Percentiles rank a stretch among this genome's conserved stretches.
Conservation (phyloP, 2,888 invertebrate species). For the Drosophila mettleri region DNA sequence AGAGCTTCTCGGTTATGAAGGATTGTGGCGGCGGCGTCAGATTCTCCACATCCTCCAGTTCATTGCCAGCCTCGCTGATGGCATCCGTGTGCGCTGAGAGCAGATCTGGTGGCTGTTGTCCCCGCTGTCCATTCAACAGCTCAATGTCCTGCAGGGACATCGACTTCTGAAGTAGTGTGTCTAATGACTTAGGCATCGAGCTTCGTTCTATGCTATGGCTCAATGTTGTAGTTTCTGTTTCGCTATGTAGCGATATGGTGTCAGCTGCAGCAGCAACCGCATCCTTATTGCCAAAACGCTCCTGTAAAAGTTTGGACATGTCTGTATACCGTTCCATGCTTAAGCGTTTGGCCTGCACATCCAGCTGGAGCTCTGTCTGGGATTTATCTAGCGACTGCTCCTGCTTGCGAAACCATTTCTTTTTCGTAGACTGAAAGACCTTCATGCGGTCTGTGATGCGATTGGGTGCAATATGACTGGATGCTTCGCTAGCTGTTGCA, state of each 20-base stretch:
- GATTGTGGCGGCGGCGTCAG: slow-evolving; percentile 86
- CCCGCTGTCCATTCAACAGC: slow-evolving; percentile 73
- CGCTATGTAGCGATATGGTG: slow-evolving; percentile 58
- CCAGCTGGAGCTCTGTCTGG: slow-evolving; percentile 85
- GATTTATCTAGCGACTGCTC: slow-evolving; percentile 64
- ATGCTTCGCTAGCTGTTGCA: slow-evolving; percentile 38
- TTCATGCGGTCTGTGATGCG: slow-evolving; percentile 85
- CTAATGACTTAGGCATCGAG: slow-evolving; percentile 62
- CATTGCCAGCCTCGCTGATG: slow-evolving; percentile 83
- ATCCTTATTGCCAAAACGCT: slow-evolving; percentile 86
- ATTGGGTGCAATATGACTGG: slow-evolving; percentile 43
- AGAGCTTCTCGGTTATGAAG: slow-evolving; percentile 89
- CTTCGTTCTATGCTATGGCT: slow-evolving; percentile 73
- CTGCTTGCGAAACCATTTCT: slow-evolving; percentile 88
- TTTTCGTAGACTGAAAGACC: slow-evolving; percentile 86
- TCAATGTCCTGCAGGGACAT: slow-evolving; percentile 84
- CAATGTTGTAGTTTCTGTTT: slow-evolving; percentile 81
- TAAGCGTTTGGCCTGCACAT: slow-evolving; percentile 88
- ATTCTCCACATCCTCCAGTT: slow-evolving; percentile 82
- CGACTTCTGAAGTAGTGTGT: slow-evolving; percentile 82
- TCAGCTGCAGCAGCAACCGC: slow-evolving; percentile 13
- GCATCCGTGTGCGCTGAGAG: slow-evolving; percentile 78
- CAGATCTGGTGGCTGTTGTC: slow-evolving; percentile 79
- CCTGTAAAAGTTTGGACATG: slow-evolving; percentile 90
- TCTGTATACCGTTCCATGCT: slow-evolving; percentile 90